A percentile compares a stretch with the other conserved stretches of the same genome.
Conservation (phyloP, 2,888 invertebrate genomes). For the Meteorus colon region DNA sequence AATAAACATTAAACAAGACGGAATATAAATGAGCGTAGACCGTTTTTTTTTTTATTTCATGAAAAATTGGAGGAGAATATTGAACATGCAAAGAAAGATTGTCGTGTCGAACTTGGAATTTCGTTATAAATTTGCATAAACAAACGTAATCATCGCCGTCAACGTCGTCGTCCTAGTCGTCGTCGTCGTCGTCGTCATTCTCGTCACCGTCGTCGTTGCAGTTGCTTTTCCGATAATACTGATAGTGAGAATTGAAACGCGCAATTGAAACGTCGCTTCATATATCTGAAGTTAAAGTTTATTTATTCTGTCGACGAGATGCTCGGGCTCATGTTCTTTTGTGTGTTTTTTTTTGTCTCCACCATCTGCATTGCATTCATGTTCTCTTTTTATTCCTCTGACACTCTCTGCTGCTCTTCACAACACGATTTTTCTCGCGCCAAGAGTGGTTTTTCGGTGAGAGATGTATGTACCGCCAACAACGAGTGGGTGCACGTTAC, state of each 20-base stretch:
- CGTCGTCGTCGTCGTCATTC: no score
- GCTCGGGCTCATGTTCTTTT: neutral
- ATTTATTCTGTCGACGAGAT: conserved; percentile 51
- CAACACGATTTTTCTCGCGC: conserved; percentile 11
- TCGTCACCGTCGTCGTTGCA: neutral
- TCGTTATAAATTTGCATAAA: conserved; percentile 60
- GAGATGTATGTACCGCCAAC: conserved; percentile 6
- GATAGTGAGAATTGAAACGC: conserved; percentile 14
- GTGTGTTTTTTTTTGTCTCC: neutral
- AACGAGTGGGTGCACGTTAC: conserved; percentile 24
- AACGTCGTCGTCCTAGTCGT: no score
- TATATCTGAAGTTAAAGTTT: conserved; percentile 47
- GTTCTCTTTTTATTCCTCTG: neutral
- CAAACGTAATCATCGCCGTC: conserved; percentile 54
- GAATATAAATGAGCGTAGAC: conserved; percentile 35
- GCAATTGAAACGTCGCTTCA: conserved; percentile 15
- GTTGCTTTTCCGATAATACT: neutral
- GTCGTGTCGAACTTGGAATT: conserved; percentile 12
- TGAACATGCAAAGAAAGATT: neutral
- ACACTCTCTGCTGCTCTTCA: no score
- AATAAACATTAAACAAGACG: conserved; percentile 3
- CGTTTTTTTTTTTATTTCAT: neutral
- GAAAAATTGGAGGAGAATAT: neutral
- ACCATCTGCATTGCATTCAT: neutral
- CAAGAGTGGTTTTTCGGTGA: conserved; percentile 14